Evolutionary conservation across 2,113 vertebrate genomes (phyloP), one percentile per base, ranked within the genome.

Genomic region (Leptosomus discolor): DNA sequence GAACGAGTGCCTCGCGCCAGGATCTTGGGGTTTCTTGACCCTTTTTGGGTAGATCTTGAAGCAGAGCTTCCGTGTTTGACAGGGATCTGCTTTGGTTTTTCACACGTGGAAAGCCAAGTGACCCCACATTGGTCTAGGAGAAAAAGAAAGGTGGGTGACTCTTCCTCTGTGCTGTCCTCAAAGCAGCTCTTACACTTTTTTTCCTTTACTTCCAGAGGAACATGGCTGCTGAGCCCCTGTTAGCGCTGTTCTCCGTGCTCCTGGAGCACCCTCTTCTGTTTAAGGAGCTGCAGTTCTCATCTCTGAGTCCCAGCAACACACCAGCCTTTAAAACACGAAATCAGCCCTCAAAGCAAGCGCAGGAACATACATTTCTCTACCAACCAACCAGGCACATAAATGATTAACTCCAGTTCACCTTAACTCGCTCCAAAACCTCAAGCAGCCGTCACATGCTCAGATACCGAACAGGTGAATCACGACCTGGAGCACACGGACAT

Each of bases 251-350:
- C 69, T n/a, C 45, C 15, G 1, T 3, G 85, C 65, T 92, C 89
- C 91, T 89, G 84, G 79, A 94, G 94, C 94, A 82, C 95, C 94
- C 94, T 85, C 95, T 97, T 46, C 79, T 74, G 95, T 81, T 16
- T 14, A 6, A 77, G 61, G 50, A 60, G 63, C 83, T 19, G 48
- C 53, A 82, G 0, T 46, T 79, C 53, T 48, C 54, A 15, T 4
- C 54, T 14, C 45, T 0, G 17, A 36, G 21, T n/a, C 9, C 21
- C 8, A 3, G n/a, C 27, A 11, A 5, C 26, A 5, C 30, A 1
- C 45, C 5, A 50, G 4, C 50, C 30, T 37, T 6, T 2, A 3
- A 36, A 20, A 6, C 0, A 8, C 1, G 18, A 34, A 13, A 3
- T 1, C n/a, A 37, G 54, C 27, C 4, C 8, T 0, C 36, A 15